These are phyloP conservation scores for Egretta garzetta DNA, from an alignment of 2,113 vertebrate species.

Conservation along the genomic window DNA sequence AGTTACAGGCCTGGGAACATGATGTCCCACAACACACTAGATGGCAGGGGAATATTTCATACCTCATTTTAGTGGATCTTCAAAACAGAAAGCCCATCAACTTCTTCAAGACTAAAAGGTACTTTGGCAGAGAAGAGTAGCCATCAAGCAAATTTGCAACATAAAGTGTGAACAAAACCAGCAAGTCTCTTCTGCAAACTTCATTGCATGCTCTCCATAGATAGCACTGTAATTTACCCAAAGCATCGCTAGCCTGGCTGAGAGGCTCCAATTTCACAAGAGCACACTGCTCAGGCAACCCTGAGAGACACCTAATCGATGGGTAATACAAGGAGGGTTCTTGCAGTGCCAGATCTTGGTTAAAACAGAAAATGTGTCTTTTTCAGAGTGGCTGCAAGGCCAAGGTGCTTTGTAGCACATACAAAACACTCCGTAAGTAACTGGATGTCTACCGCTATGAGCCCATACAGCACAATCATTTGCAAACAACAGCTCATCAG, in stretches of 20 bases:
- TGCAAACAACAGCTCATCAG: neutral
- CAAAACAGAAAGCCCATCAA: slow-evolving; percentile 24
- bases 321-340: neutral
- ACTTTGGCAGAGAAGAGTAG: neutral
- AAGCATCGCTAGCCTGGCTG: neutral
- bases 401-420: neutral
- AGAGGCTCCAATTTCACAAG: neutral
- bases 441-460: neutral
- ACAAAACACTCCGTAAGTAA: neutral
- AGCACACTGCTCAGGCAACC: neutral
- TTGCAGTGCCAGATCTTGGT: neutral
- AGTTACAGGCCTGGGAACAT: neutral
- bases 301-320: neutral
- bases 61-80: slow-evolving; percentile 3
- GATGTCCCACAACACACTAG: neutral
- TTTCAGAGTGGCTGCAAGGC: neutral
- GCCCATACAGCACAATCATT: neutral
- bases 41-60: neutral
- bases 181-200: neutral
- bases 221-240: slow-evolving; percentile 2
- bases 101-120: slow-evolving; percentile 1
- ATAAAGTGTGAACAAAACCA: neutral
- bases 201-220: fast-evolving
- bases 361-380: neutral
- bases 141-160: neutral